phyloP scores from a whole-genome alignment of 2,888 invertebrate genomes.

The Hemithea aestivaria region DNA sequence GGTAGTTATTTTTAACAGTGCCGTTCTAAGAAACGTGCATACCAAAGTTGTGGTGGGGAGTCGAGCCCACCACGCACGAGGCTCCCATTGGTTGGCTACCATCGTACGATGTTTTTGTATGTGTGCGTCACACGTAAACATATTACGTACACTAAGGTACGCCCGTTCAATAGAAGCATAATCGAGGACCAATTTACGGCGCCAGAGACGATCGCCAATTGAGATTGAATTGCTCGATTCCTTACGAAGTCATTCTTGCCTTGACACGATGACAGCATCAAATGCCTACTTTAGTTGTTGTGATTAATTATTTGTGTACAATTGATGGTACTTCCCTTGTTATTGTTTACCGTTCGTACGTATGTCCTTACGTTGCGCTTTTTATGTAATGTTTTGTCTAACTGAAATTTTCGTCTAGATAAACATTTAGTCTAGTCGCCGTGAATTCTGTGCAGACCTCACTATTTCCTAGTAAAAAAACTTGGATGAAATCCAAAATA shows the following conservation, averaged over 20 bases:
- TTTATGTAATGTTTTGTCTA: constrained; percentile 8
- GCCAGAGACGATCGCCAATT: constrained; percentile 46
- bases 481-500: no score
- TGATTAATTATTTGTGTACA: constrained; percentile 20
- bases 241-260: constrained; percentile 61
- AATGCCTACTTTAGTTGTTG: constrained; percentile 40
- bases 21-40: constrained; percentile 68
- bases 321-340: constrained; percentile 14
- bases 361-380: constrained; percentile 4
- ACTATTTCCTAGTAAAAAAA: no score
- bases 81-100: constrained; percentile 56
- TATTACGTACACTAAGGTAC: constrained; percentile 45
- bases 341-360: constrained; percentile 7
- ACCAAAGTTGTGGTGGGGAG: constrained; percentile 68
- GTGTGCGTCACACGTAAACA: constrained; percentile 47
- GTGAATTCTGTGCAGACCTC: no score
- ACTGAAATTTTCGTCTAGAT: no score
- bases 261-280: constrained; percentile 47
- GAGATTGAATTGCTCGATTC: constrained; percentile 66
- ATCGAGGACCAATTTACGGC: constrained; percentile 65
- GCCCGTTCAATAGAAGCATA: constrained; percentile 52
- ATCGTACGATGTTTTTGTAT: constrained; percentile 72
- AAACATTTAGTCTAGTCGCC: no score
- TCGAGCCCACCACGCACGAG: constrained; percentile 68
- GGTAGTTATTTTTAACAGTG: constrained; percentile 75